phyloP scores from a whole-genome alignment of 2,888 invertebrate species.

The Magallana nippona region DNA sequence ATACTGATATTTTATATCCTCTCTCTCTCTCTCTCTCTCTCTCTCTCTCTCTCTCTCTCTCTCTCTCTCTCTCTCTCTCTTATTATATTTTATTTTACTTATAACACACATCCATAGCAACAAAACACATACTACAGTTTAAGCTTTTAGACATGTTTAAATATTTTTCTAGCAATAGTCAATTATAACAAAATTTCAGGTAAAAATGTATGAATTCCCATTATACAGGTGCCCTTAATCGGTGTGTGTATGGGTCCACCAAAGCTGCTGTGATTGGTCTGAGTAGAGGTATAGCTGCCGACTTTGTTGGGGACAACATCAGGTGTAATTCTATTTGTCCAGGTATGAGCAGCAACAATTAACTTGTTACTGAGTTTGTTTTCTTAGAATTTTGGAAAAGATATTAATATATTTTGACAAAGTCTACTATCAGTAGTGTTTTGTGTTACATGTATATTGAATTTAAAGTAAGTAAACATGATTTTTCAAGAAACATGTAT shows the following conservation, averaged over 20 bases:
- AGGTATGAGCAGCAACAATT: constrained; percentile 54
- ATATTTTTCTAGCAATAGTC: no score
- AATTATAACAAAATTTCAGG: no score
- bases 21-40: neutral
- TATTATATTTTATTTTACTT: no score
- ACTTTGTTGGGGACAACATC: constrained; percentile 67
- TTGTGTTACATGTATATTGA: no score
- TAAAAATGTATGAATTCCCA: no score
- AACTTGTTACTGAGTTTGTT: neutral
- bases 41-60: neutral
- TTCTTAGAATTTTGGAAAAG: no score
- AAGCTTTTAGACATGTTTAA: no score
- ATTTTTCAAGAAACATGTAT: no score
- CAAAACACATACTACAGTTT: neutral
- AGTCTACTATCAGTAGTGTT: no score
- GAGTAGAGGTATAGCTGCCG: constrained; percentile 70
- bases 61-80: neutral
- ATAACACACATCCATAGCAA: neutral
- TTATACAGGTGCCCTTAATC: constrained; percentile 67
- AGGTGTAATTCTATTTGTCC: constrained; percentile 72
- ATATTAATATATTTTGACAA: no score
- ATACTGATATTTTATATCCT: no score
- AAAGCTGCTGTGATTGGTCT: constrained; percentile 75
- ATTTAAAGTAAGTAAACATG: no score
- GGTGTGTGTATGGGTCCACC: constrained; percentile 71